Conservation (phyloP, 2,113 vertebrate species). For the Tachysurus fulvidraco region DNA sequence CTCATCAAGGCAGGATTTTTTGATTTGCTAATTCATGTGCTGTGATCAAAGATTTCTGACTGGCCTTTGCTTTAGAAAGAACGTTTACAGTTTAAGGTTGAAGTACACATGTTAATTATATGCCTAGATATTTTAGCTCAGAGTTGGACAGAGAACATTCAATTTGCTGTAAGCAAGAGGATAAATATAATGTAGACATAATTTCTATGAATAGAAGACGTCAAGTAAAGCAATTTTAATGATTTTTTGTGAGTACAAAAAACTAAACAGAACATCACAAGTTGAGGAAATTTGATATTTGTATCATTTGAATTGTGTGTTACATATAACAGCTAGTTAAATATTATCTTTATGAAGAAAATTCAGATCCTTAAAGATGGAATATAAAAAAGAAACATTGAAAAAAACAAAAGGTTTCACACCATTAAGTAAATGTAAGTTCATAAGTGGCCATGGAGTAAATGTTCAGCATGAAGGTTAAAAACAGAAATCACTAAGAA, state of each 20-base stretch:
- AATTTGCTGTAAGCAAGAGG: conserved; percentile 22
- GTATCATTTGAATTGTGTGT: too few relatives aligned
- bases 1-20: neutral
- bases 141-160: conserved; percentile 34
- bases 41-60: conserved; percentile 32
- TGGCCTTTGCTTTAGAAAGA: conserved; percentile 29
- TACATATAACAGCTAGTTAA: too few relatives aligned
- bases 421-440: conserved; percentile 23
- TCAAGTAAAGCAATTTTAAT: neutral
- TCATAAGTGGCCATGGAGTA: conserved; percentile 14
- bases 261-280: neutral
- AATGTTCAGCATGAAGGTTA: conserved; percentile 1
- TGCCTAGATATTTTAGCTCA: neutral
- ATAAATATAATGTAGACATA: conserved; percentile 38
- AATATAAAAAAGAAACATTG: neutral
- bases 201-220: conserved; percentile 2
- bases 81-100: conserved; percentile 30
- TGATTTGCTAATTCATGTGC: conserved; percentile 36
- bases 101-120: conserved; percentile 36
- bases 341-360: neutral
- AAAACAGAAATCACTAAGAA: conserved; percentile 17
- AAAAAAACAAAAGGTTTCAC: conserved; percentile 14
- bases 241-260: neutral
- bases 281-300: neutral
- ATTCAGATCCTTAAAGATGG: neutral